These are phyloP conservation scores for Aphidius ervi DNA, from an alignment of 1,140 invertebrate species.

Conservation along the genomic window DNA sequence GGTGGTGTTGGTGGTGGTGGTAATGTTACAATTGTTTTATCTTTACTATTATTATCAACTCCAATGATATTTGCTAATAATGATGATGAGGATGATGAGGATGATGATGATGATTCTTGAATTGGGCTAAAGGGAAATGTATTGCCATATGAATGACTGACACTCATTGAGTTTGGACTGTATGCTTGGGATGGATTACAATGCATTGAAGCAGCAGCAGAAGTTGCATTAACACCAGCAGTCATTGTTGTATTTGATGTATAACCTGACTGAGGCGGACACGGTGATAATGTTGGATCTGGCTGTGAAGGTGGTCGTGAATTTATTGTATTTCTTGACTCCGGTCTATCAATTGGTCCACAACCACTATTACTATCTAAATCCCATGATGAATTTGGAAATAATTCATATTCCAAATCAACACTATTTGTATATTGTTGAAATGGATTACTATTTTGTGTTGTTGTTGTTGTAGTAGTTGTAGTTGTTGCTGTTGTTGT, in stretches of 20 bases:
- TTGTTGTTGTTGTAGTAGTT: not conserved
- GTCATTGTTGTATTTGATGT: slow-evolving; percentile 35
- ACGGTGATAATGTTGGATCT: slow-evolving; percentile 42
- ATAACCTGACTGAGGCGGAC: slow-evolving; percentile 32
- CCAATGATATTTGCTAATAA: slow-evolving; percentile 22
- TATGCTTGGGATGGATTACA: slow-evolving; percentile 46
- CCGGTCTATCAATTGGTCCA: slow-evolving; percentile 48
- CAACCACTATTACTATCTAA: slow-evolving; percentile 44
- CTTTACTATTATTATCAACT: slow-evolving; percentile 22
- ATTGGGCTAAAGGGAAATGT: slow-evolving; percentile 59
- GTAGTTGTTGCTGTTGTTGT: slow-evolving; percentile 31
- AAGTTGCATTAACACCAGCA: no score
- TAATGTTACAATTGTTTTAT: slow-evolving; percentile 6
- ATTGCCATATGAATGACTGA: slow-evolving; percentile 50
- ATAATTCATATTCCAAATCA: slow-evolving; percentile 61
- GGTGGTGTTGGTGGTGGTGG: no score
- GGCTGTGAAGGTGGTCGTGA: slow-evolving; percentile 54
- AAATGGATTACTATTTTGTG: slow-evolving; percentile 34
- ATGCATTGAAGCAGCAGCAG: slow-evolving; percentile 25
- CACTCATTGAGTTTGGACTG: slow-evolving; percentile 42
- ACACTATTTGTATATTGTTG: slow-evolving; percentile 51
- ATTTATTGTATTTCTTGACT: slow-evolving; percentile 59
- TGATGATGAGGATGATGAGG: no score
- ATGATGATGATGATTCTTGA: slow-evolving; percentile 44
- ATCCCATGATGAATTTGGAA: slow-evolving; percentile 56